Evolutionary conservation across 2,888 invertebrate genomes (phyloP).

Genomic region (Xestia rhomboidea): DNA sequence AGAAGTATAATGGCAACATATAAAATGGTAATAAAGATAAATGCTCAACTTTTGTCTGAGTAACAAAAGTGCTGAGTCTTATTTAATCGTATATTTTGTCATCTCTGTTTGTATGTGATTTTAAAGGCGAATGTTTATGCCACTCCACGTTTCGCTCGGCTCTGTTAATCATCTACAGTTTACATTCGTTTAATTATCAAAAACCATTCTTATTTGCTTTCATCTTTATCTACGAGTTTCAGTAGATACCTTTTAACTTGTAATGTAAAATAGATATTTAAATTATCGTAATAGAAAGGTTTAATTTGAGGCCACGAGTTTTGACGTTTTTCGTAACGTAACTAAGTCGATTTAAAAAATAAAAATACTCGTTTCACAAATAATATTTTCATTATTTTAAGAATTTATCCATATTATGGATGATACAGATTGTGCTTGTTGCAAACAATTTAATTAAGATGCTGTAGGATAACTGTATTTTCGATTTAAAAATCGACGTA

Average conservation of each 20-base stretch:
- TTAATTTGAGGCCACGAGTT: background rate
- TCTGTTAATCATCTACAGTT: slow-evolving; percentile 21
- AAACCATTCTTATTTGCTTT: background rate
- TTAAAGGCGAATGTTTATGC: slow-evolving; percentile 42
- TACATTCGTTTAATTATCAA: slow-evolving; percentile 8
- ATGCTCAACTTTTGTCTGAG: slow-evolving; percentile 39
- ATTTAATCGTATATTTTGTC: slow-evolving; percentile 52
- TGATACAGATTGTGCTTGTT: too few relatives aligned
- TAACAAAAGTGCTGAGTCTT: slow-evolving; percentile 54
- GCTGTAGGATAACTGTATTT: too few relatives aligned
- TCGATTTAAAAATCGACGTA: too few relatives aligned
- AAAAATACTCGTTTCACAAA: too few relatives aligned
- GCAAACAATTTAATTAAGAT: too few relatives aligned
- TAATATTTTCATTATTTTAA: too few relatives aligned
- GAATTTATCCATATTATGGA: too few relatives aligned
- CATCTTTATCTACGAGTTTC: background rate
- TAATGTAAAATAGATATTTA: background rate
- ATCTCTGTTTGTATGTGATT: slow-evolving; percentile 48
- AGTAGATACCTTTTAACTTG: background rate
- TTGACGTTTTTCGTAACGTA: too few relatives aligned
- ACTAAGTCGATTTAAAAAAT: too few relatives aligned
- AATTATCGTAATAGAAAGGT: background rate
- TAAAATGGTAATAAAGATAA: slow-evolving; percentile 41
- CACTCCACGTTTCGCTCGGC: slow-evolving; percentile 35
- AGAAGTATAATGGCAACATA: slow-evolving; percentile 32